Conservation (phyloP, 2,797 vertebrate species). For the Staurois parvus region DNA sequence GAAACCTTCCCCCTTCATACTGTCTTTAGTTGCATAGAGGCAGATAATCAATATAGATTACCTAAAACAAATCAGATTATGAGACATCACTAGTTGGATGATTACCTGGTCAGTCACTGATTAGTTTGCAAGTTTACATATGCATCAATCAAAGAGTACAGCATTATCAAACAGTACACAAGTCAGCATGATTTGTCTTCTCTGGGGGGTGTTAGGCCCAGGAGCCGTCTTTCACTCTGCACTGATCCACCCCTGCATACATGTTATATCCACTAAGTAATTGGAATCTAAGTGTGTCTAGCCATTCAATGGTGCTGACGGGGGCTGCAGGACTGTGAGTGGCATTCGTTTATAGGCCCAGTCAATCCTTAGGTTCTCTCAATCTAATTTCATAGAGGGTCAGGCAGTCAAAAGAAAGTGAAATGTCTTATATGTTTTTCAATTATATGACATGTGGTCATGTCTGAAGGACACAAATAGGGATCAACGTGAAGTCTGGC, state of each 20-base stretch:
- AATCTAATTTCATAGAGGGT: constrained; percentile 47
- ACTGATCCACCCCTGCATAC: constrained; percentile 15
- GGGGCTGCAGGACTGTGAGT: constrained; percentile 25
- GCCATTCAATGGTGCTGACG: background rate
- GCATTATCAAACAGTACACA: background rate
- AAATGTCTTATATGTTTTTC: constrained; percentile 37
- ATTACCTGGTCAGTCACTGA: background rate
- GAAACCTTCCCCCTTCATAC: too few relatives aligned
- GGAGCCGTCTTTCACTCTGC: background rate
- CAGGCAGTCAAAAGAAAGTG: constrained; percentile 33
- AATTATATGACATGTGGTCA: constrained; percentile 35
- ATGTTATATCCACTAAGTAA: constrained; percentile 18
- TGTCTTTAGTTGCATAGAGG: background rate
- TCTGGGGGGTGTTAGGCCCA: background rate
- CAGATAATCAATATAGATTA: background rate
- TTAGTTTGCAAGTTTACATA: background rate
- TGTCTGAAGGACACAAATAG: constrained; percentile 56
- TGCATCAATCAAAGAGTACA: background rate
- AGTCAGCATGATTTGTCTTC: background rate
- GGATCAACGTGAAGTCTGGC: constrained; percentile 39
- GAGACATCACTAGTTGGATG: background rate
- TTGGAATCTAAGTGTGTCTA: constrained; percentile 18
- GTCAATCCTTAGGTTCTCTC: constrained; percentile 54
- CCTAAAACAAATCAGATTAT: background rate
- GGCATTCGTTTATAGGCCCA: constrained; percentile 22